These are phyloP conservation scores for Trogon surrucura DNA, from an alignment of 2,113 vertebrate genomes.

Conservation along the genomic window DNA sequence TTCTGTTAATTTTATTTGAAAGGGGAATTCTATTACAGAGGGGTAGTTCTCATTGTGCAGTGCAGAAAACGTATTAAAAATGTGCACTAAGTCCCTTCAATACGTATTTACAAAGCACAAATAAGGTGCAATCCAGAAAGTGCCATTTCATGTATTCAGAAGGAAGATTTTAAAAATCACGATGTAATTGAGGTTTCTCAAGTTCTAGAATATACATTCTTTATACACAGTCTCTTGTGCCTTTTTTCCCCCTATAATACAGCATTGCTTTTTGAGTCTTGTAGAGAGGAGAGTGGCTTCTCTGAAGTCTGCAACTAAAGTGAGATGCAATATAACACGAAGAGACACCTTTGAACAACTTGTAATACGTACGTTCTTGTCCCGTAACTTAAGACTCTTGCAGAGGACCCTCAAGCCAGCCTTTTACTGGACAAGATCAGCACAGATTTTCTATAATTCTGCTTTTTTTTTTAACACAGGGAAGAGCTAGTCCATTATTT, in stretches of 20 bases:
- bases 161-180: neutral
- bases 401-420: neutral
- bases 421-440: neutral
- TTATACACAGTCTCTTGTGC: neutral
- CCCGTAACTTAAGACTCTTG: neutral
- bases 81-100: neutral
- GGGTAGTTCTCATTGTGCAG: neutral
- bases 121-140: neutral
- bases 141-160: neutral
- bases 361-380: neutral
- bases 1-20: neutral
- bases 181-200: neutral
- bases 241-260: neutral
- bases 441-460: neutral
- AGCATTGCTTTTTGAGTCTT: neutral
- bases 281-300: neutral
- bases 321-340: neutral
- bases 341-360: neutral
- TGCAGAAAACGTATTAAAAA: neutral
- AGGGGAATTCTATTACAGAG: neutral
- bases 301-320: neutral
- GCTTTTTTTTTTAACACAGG: neutral
- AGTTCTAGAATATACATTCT: neutral
- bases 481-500: neutral
- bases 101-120: neutral